Conservation (phyloP, 2,113 vertebrate species). For the Coreoperca whiteheadi region DNA sequence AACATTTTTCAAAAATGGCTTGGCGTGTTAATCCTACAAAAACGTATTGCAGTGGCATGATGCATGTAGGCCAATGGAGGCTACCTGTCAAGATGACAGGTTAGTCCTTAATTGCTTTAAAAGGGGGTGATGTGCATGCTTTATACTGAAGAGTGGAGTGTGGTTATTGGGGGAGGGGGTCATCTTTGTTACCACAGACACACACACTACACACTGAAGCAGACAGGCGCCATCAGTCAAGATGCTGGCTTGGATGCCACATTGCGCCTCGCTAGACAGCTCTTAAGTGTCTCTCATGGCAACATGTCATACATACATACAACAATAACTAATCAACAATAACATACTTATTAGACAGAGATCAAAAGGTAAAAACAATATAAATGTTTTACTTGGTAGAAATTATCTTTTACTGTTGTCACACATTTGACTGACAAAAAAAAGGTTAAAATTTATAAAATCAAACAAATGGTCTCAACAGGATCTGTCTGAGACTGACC, state of each 20-base stretch:
- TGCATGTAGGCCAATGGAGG: conserved; percentile 71
- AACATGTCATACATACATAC: conserved; percentile 36
- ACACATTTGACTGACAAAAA: conserved; percentile 1
- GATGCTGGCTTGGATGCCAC: conserved; percentile 53
- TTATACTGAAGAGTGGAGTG: conserved; percentile 44
- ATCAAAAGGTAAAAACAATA: background rate
- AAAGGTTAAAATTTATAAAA: background rate
- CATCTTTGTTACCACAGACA: conserved; percentile 60
- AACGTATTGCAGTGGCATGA: conserved; percentile 41
- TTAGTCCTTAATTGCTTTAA: conserved; percentile 76
- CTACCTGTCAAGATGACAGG: conserved; percentile 77
- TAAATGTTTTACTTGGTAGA: background rate
- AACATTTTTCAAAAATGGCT: conserved; percentile 5
- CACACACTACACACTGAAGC: conserved; percentile 43
- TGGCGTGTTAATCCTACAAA: conserved; percentile 43
- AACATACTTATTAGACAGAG: conserved; percentile 6
- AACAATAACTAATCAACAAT: conserved; percentile 4
- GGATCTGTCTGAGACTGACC: background rate
- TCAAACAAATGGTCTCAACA: background rate
- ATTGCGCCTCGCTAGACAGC: background rate
- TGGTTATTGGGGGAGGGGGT: conserved; percentile 46
- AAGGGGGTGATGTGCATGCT: conserved; percentile 71
- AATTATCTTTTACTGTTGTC: background rate
- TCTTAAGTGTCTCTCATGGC: conserved; percentile 38
- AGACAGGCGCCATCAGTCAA: conserved; percentile 67